Evolutionary conservation across 2,888 invertebrate species (phyloP), one percentile per base, ranked within the genome.

Genomic region (Macrophya annulata): DNA sequence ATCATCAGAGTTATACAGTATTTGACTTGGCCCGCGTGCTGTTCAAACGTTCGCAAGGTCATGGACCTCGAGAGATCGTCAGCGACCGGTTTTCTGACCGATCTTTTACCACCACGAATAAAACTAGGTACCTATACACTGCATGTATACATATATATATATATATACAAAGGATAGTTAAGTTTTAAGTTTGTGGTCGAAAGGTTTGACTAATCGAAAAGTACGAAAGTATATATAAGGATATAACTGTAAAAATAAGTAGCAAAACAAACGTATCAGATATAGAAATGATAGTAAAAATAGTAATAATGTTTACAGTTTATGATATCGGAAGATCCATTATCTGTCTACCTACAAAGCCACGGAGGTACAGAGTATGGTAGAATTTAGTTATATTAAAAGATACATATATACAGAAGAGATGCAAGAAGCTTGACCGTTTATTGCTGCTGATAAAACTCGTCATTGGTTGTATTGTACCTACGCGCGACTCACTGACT

Each of bases 11-110:
- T 48, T 48, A 45, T 76, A 31, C 8, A 81, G 40, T 81, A 51
- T 81, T 62, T 43, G 21, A 15, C 21, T 59, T 43, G 62, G 40
- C 40, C 43, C 62, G 17, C 43, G 45, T 74, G 12, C 17, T 51
- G 55, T 59, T 81, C 12, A 43, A 81, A 81, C 81, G 62, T 81
- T 81, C 62, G 81, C 81, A 81, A 81, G 59, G 81, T 81, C 81
- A 81, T 81, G 81, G 81, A 81, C 81, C 81, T n/a, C 81, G 40
- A 17, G 45, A 76, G 43, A 81, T 40, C 51, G 51, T 81, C 77
- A 48, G 51, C 62, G 81, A 81, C 81, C 81, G 81, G 81, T 81
- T 81, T 62, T 81, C 81, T 81, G 25, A 62, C 59, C 77, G 77
- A 77, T 77, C 77, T n/a, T 31, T n/a, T 31, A 77, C 55, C 48